Percentiles rank a stretch among this genome's conserved stretches.
Evolutionary conservation across 2,888 invertebrate genomes (phyloP).

Genomic region (Cabera pusaria): DNA sequence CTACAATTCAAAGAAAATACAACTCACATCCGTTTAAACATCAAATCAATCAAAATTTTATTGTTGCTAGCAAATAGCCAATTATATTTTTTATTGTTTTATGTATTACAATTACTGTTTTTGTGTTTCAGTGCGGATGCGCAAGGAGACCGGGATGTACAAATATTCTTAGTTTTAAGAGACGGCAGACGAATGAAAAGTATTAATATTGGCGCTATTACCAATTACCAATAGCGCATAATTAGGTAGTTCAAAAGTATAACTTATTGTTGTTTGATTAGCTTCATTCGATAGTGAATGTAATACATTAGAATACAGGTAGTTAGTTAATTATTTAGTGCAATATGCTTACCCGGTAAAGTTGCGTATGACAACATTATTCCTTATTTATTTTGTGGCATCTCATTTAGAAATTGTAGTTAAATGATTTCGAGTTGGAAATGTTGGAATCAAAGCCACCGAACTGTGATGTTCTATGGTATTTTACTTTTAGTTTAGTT

Average conservation of each 20-base stretch:
- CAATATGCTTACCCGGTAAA: conserved; percentile 43
- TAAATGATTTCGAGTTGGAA: conserved; percentile 5
- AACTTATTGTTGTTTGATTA: conserved; percentile 25
- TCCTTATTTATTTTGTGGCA: conserved; percentile 41
- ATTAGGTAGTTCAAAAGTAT: conserved; percentile 25
- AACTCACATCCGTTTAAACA: conserved; percentile 7
- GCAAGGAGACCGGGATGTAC: conserved; percentile 77
- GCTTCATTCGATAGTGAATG: conserved; percentile 20
- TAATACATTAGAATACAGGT: conserved; percentile 25
- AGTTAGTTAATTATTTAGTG: conserved; percentile 36
- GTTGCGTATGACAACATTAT: conserved; percentile 27
- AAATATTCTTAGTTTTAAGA: conserved; percentile 63
- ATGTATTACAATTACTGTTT: conserved; percentile 9
- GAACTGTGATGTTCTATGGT: conserved; percentile 20
- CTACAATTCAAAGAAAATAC: conserved; percentile 15
- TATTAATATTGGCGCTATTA: conserved; percentile 33
- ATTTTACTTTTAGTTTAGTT: conserved; percentile 15
- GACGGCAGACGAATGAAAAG: conserved; percentile 30
- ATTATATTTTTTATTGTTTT: conserved; percentile 3
- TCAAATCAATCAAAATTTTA: conserved; percentile 5
- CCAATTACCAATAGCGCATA: conserved; percentile 12
- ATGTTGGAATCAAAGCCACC: conserved; percentile 14
- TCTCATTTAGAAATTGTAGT: conserved; percentile 6
- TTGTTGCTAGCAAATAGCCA: conserved; percentile 1
- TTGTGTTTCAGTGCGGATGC: conserved; percentile 75